A percentile compares a stretch with the other conserved stretches of the same genome.
Evolutionary conservation across 1,140 invertebrate genomes (phyloP).

Genomic region (Zaprionus kolodkinae): DNA sequence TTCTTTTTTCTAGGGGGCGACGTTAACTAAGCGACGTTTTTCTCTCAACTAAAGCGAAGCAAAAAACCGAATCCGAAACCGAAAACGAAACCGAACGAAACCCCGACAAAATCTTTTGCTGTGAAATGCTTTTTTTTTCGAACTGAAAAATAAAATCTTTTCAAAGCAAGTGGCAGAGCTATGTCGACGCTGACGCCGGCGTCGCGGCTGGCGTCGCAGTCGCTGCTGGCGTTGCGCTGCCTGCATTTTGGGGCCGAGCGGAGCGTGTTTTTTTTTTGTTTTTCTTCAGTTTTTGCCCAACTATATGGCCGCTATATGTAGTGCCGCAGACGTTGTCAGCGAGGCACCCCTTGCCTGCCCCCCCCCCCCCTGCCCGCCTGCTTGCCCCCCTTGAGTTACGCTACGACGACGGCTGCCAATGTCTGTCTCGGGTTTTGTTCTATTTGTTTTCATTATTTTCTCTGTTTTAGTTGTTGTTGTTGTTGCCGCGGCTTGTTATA

Average conservation of each 20-base stretch:
- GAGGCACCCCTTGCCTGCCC: background rate
- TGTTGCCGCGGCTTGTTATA: conserved; percentile 30
- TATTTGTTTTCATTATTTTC: conserved; percentile 13
- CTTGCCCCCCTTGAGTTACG: conserved; percentile 21
- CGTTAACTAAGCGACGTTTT: conserved; percentile 84
- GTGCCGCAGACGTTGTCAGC: conserved; percentile 26
- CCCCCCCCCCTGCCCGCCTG: background rate
- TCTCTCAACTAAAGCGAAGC: conserved; percentile 83
- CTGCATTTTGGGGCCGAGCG: conserved; percentile 68
- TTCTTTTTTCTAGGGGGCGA: conserved; percentile 69
- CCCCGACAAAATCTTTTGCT: conserved; percentile 64
- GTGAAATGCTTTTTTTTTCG: conserved; percentile 64
- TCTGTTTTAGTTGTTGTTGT: conserved; percentile 52
- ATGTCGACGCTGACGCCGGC: conserved; percentile 22
- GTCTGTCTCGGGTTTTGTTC: conserved; percentile 62
- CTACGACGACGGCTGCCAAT: conserved; percentile 70
- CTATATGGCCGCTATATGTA: conserved; percentile 60
- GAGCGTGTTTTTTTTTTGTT: conserved; percentile 24
- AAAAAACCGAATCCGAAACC: conserved; percentile 72
- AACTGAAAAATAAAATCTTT: conserved; percentile 78
- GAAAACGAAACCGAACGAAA: conserved; percentile 34
- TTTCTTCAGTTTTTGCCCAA: conserved; percentile 17
- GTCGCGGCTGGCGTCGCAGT: conserved; percentile 39
- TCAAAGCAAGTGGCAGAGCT: conserved; percentile 61
- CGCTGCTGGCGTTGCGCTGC: conserved; percentile 17